Evolutionary conservation across 35 echinoderm and acorn worm genomes (phyloP).

Genomic region (Lytechinus pictus): DNA sequence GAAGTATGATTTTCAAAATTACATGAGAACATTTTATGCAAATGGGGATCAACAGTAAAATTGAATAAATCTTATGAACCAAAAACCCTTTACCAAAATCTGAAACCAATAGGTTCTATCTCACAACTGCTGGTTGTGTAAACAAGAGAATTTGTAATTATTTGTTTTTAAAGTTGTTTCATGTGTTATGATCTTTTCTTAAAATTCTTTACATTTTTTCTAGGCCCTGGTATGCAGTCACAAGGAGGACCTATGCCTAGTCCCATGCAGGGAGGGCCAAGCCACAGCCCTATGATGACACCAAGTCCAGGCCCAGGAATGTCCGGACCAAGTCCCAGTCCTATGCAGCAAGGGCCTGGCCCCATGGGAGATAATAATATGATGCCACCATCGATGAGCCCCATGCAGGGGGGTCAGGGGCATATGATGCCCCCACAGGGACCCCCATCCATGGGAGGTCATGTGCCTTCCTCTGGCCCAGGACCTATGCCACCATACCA

Average conservation of each 20-base stretch:
- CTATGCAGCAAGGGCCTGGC: slow-evolving; percentile 71
- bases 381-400: slow-evolving; percentile 48
- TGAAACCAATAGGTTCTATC: no score
- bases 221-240: slow-evolving; percentile 33
- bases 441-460: slow-evolving; percentile 35
- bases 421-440: slow-evolving; percentile 51
- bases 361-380: slow-evolving; percentile 56
- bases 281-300: slow-evolving; percentile 57
- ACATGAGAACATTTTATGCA: no score
- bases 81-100: no score
- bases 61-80: no score
- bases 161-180: background rate
- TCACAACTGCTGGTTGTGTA: background rate
- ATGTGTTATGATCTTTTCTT: background rate
- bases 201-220: background rate
- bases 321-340: slow-evolving; percentile 67
- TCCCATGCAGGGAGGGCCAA: slow-evolving; percentile 62
- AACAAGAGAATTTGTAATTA: background rate
- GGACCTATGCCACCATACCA: slow-evolving; percentile 50
- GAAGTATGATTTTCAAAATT: no score
- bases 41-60: no score
- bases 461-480: slow-evolving; percentile 18
- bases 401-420: slow-evolving; percentile 52
- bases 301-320: slow-evolving; percentile 65
- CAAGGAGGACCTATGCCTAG: slow-evolving; percentile 60